These are phyloP conservation scores for Brachyopa scutellaris DNA, from an alignment of 2,888 invertebrate genomes.

Conservation along the genomic window DNA sequence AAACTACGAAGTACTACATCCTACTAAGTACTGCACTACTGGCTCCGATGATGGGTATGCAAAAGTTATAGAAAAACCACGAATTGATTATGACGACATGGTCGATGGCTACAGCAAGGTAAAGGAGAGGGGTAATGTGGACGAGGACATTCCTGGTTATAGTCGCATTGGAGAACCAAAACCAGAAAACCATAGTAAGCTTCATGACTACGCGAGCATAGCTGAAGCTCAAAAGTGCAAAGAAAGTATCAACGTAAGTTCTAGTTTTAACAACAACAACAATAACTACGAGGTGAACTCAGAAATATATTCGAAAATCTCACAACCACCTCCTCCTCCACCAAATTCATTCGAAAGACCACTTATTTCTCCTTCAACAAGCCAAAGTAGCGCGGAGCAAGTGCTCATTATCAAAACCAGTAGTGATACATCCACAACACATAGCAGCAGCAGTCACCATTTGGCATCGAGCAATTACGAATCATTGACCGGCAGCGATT, in stretches of 20 bases:
- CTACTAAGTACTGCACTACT: conserved; percentile 74
- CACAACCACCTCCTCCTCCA: conserved; percentile 78
- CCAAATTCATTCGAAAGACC: conserved; percentile 65
- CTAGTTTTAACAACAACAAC: conserved; percentile 74
- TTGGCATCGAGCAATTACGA: conserved; percentile 89
- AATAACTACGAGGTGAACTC: conserved; percentile 75
- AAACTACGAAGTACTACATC: conserved; percentile 90
- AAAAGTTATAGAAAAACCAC: conserved; percentile 80
- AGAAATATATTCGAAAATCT: conserved; percentile 74
- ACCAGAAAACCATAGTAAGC: conserved; percentile 75
- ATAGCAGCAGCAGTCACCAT: conserved; percentile 80
- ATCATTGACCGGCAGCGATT: conserved; percentile 90
- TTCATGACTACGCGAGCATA: conserved; percentile 80
- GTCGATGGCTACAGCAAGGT: conserved; percentile 78
- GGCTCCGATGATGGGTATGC: conserved; percentile 81
- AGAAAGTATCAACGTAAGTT: conserved; percentile 78
- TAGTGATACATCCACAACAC: conserved; percentile 76
- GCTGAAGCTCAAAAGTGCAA: conserved; percentile 77
- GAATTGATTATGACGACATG: conserved; percentile 73
- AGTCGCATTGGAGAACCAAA: conserved; percentile 78
- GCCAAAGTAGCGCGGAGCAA: conserved; percentile 71
- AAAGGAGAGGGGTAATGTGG: conserved; percentile 74
- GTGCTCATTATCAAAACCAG: conserved; percentile 70
- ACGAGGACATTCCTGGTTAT: conserved; percentile 76
- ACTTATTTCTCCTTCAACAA: conserved; percentile 65